phyloP scores from a whole-genome alignment of 2,113 vertebrate genomes.

The Dicaeum eximium region DNA sequence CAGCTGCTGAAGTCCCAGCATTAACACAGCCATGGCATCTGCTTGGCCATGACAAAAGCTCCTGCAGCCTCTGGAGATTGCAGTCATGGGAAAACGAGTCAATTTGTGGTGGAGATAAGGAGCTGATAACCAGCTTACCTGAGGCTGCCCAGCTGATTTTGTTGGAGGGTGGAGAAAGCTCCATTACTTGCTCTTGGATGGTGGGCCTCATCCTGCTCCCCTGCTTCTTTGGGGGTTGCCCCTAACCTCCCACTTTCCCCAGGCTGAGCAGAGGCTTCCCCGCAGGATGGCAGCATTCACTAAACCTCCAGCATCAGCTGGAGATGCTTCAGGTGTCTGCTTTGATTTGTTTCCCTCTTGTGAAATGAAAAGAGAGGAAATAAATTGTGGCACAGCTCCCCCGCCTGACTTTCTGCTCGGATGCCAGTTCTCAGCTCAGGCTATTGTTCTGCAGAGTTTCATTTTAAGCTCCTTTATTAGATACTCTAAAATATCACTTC shows the following conservation, averaged over 20 bases:
- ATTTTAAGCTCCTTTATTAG: background rate
- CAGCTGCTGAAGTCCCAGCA: background rate
- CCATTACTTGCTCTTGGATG: background rate
- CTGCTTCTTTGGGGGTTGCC: background rate
- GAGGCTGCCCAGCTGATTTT: background rate
- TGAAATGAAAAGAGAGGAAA: conserved; percentile 5
- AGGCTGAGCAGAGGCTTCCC: background rate
- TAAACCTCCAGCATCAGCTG: background rate
- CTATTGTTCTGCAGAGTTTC: background rate
- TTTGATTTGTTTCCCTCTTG: background rate
- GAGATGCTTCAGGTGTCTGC: background rate
- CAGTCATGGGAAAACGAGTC: fast-evolving
- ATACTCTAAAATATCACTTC: background rate
- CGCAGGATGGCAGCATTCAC: conserved; percentile 66
- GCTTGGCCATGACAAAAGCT: background rate
- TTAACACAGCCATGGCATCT: background rate
- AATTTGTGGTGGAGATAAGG: background rate
- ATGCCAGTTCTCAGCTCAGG: background rate
- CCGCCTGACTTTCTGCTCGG: background rate
- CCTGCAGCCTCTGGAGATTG: background rate
- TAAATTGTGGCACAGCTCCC: conserved; percentile 24
- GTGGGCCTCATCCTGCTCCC: background rate
- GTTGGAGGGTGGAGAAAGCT: background rate
- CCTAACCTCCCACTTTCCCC: background rate
- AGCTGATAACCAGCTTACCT: background rate